These are phyloP conservation scores for Cochlearius cochlearius DNA, from an alignment of 2,113 vertebrate species.

Conservation along the genomic window DNA sequence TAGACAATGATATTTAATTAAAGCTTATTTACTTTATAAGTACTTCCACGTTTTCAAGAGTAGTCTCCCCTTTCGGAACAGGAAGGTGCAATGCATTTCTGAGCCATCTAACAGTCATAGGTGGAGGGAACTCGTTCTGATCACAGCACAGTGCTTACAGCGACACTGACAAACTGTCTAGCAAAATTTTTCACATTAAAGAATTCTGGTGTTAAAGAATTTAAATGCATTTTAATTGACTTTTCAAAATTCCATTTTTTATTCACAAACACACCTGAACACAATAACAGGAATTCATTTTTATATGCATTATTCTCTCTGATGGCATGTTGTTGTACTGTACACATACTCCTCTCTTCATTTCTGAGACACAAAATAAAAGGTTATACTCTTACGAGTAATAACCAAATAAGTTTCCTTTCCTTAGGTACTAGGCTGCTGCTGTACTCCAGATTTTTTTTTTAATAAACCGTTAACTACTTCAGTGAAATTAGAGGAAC, in stretches of 20 bases:
- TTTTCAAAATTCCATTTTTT: constrained; percentile 54
- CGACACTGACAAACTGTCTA: constrained; percentile 9
- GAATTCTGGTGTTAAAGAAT: constrained; percentile 41
- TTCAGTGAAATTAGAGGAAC: neutral
- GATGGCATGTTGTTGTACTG: constrained; percentile 24
- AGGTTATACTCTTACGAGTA: neutral
- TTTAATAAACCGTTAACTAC: neutral
- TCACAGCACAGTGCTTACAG: constrained; percentile 27
- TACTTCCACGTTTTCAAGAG: constrained; percentile 58
- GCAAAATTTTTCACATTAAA: constrained; percentile 61
- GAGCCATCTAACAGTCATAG: constrained; percentile 37
- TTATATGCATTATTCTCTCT: constrained; percentile 65
- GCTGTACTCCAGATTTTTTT: neutral
- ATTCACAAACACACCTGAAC: constrained; percentile 52
- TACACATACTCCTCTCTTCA: neutral
- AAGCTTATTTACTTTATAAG: constrained; percentile 79
- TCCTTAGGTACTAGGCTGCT: neutral
- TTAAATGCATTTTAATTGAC: constrained; percentile 69
- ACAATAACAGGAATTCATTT: constrained; percentile 41
- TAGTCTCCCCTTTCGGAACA: constrained; percentile 41
- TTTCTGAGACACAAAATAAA: constrained; percentile 18
- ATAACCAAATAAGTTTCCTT: constrained; percentile 9
- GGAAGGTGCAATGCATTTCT: constrained; percentile 38
- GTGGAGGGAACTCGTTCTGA: constrained; percentile 44
- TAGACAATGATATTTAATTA: constrained; percentile 82